Evolutionary conservation across 2,113 vertebrate genomes (phyloP).

Genomic region (Sinosuthora webbiana): DNA sequence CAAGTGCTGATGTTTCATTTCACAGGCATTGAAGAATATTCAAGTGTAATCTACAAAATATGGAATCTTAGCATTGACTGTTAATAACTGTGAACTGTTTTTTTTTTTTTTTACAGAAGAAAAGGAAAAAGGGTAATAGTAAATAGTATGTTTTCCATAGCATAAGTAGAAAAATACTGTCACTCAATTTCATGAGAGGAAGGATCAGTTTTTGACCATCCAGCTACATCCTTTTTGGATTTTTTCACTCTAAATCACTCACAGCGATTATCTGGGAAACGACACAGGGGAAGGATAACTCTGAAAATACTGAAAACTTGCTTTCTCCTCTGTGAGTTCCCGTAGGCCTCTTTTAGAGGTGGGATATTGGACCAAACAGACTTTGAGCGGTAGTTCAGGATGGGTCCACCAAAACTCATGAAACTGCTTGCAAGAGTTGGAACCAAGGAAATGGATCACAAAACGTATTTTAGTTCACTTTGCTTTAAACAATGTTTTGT

Average conservation of each 20-base stretch:
- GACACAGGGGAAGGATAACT: neutral
- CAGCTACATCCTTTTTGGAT: neutral
- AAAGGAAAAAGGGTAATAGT: neutral
- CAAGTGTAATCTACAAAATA: neutral
- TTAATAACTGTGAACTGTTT: neutral
- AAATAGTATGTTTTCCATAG: neutral
- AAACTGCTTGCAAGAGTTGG: neutral
- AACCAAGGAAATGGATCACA: neutral
- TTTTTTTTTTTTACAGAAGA: neutral
- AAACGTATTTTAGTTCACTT: neutral
- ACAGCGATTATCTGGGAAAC: neutral
- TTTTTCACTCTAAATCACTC: neutral
- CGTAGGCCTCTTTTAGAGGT: neutral
- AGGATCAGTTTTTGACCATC: neutral
- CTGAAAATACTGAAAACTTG: neutral
- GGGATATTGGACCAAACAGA: neutral
- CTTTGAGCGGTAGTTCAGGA: neutral
- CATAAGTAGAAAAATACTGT: neutral
- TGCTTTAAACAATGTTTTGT: neutral
- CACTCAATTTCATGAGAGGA: neutral
- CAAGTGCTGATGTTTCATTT: slow-evolving; percentile 39
- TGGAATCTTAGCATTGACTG: neutral
- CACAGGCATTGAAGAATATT: neutral
- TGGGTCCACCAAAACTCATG: neutral
- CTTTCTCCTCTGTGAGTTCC: neutral